Percentiles rank a stretch among this genome's conserved stretches.
Conservation (phyloP, 2,113 vertebrate genomes). For the Psettodes erumei region DNA sequence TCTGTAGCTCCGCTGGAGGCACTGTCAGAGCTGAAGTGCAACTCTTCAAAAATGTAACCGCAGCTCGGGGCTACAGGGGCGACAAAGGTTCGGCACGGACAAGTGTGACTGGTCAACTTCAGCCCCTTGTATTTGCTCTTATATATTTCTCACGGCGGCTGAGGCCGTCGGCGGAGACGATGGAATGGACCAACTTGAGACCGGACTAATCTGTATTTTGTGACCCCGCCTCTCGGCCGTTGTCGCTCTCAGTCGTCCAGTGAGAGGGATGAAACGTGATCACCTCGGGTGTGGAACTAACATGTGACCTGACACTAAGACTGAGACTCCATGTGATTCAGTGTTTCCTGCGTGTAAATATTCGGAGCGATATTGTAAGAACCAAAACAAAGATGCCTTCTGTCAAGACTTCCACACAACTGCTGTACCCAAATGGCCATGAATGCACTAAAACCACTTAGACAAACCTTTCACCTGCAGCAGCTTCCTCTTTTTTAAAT, state of each 20-base stretch:
- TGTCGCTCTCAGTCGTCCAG: background rate
- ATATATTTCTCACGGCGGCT: background rate
- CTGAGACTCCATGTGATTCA: background rate
- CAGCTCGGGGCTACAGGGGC: constrained; percentile 20
- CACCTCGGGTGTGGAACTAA: background rate
- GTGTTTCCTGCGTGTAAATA: background rate
- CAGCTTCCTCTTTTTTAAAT: too few species aligned
- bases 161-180: background rate
- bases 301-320: background rate
- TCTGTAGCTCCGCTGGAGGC: constrained; percentile 21
- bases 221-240: background rate
- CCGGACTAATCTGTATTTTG: too few species aligned
- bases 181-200: background rate
- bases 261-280: background rate
- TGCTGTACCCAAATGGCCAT: too few species aligned
- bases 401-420: too few species aligned
- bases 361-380: background rate
- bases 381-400: too few species aligned
- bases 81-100: background rate
- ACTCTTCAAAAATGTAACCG: constrained; percentile 44
- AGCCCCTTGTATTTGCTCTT: background rate
- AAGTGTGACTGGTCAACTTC: background rate
- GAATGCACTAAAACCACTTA: too few species aligned
- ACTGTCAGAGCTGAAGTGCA: background rate
- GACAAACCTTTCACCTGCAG: too few species aligned